These are phyloP conservation scores for Malacoctenus gilli DNA, from an alignment of 2,797 vertebrate species.

Conservation along the genomic window DNA sequence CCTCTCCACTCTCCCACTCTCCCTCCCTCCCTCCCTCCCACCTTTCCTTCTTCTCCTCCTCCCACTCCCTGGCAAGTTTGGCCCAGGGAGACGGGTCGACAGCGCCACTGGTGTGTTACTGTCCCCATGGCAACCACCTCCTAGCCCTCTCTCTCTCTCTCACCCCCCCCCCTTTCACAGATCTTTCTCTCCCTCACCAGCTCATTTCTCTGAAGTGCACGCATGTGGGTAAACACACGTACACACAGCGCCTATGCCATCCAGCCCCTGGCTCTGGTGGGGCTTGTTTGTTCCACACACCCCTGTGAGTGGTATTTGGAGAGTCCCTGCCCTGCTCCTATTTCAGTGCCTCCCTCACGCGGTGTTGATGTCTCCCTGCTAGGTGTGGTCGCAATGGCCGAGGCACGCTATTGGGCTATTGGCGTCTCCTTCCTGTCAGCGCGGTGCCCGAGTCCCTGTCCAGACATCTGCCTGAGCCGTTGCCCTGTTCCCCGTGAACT, in stretches of 20 bases:
- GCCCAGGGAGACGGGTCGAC: constrained; percentile 84
- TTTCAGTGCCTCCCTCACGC: constrained; percentile 74
- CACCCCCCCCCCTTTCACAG: constrained; percentile 54
- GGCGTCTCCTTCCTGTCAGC: constrained; percentile 63
- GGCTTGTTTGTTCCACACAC: constrained; percentile 78
- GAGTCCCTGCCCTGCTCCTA: constrained; percentile 79
- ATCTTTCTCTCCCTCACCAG: constrained; percentile 48
- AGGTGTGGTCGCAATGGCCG: constrained; percentile 70
- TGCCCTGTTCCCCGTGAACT: constrained; percentile 7
- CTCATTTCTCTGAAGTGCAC: constrained; percentile 68
- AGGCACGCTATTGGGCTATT: constrained; percentile 56
- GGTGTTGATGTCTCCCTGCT: constrained; percentile 70
- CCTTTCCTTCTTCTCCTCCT: constrained; percentile 42
- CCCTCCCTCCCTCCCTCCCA: constrained; percentile 34
- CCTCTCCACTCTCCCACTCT: constrained; percentile 34
- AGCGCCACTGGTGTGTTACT: constrained; percentile 87
- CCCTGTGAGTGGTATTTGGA: constrained; percentile 74
- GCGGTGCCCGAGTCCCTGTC: constrained; percentile 32
- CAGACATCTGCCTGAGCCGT: constrained; percentile 52
- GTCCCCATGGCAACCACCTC: constrained; percentile 86
- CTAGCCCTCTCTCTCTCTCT: constrained; percentile 48
- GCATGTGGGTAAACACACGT: constrained; percentile 55
- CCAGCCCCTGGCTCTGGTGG: constrained; percentile 62
- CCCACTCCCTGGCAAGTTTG: constrained; percentile 79
- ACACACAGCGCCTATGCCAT: constrained; percentile 59